Evolutionary conservation across 2,797 vertebrate species (phyloP), one percentile per base, ranked within the genome.

Genomic region (Chaetophractus vellerosus): DNA sequence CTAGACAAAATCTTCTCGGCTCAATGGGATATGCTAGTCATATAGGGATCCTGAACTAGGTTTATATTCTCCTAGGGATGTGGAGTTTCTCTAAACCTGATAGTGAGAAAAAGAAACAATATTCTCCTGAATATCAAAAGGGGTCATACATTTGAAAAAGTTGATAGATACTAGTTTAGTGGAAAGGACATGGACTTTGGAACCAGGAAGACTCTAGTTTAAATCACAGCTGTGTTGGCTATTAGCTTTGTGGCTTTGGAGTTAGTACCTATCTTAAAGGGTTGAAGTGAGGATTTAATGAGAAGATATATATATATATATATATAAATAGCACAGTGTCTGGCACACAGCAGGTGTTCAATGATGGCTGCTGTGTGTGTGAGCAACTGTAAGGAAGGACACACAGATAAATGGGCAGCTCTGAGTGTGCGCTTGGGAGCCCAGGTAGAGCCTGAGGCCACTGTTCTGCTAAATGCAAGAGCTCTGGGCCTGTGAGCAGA

Each of bases 261-360:
- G 52, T 96, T 81, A 85, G 33, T 83, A 94, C 74, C 45, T 93
- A 87, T 31, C 52, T 72, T 90, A 36, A 1, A 96, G 64, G 36
- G 85, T 11, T 90, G 79, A 95, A 83, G 64, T 84, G 85, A 92
- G 50, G 74, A 93, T 95, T 93, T 93, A 93, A 96, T 86, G 88
- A 92, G 71, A 78, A 96, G 90, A 93, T 68, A 87, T 12, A 94
- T 18, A 82, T 81, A 95, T 91, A 93, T 88, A 93, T 68, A 87
- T 12, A 94, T 18, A 82, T 81, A 95, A 92, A 93, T 88, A 97
- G 78, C 78, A 96, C 26, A 89, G 48, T 94, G 80, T 93, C 81
- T 82, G 66, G 69, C 36, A 95, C 72, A 85, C 80, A 79, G 68
- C 26, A 81, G 63, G 63, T 91, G 19, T 45, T 88, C 79, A 86